Base-by-base conservation (phyloP, 2,888 invertebrate genomes). In the Spodoptera littoralis region DNA sequence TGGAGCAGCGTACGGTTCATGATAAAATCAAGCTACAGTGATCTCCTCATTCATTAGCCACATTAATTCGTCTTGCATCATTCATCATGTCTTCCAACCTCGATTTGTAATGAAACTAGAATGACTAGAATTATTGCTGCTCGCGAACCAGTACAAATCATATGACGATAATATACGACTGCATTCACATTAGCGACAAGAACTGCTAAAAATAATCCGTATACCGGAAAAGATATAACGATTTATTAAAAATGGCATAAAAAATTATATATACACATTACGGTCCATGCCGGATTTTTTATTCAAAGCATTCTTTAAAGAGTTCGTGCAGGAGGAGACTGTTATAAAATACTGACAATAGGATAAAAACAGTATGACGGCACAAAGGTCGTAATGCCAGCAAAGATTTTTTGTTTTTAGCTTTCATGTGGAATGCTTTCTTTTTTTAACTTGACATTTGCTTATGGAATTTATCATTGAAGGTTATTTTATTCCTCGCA, bases 31-130 rank as follows among this genome's bases (percentile, higher is more conserved):
- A 65, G 61, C 52, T 54, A 41, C 42, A 48, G 59, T 59, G 66
- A 60, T 59, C 77, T 57, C 50, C 54, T 61, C 80, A 63, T 70
- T 79, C 70, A 73, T 73, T 73, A 61, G 48, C 49, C 62, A 77
- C 60, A 77, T 77, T 60, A 63, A 70, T 70, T 77, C 36, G 63
- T 64, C 52, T 60, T 41, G 47, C 51, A 72, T 72, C 60, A 74
- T 65, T 70, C 66, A 60, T 66, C 65, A 48, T 59, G 63, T 67
- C 66, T 62, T 54, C 49, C 61, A 66, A 70, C 70, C 67, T 53
- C 63, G 44, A 50, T 57, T 62, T 60, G 56, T 60, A 70, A 59
- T 60, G 61, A 59, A 61, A 63, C 66, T 60, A 79, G 45, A 65
- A 61, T 70, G 64, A 75, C 59, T 70, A 61, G 49, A 69, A 64